These are phyloP conservation scores for Brachymystax lenok DNA, from an alignment of 2,797 vertebrate species.

Conservation along the genomic window DNA sequence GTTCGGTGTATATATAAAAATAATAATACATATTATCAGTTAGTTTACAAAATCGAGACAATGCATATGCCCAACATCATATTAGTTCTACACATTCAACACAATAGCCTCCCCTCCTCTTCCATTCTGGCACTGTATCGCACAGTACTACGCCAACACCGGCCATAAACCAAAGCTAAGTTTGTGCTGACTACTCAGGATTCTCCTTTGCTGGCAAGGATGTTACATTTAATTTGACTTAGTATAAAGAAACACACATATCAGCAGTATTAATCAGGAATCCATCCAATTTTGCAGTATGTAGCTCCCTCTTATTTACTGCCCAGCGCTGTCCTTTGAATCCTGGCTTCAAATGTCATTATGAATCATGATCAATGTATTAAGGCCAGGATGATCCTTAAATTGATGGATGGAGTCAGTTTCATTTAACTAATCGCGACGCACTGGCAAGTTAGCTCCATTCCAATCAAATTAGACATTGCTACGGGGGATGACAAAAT, in stretches of 20 bases:
- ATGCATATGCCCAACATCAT: neutral
- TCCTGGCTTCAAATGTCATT: neutral
- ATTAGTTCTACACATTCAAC: no score
- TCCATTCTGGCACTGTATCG: neutral
- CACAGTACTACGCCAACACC: no score
- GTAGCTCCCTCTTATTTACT: neutral
- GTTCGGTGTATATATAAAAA: no score
- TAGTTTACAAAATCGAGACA: no score
- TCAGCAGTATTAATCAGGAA: conserved; percentile 19
- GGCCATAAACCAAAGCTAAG: neutral
- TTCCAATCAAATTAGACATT: conserved; percentile 26
- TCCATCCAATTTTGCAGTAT: conserved; percentile 23
- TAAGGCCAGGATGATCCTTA: conserved; percentile 11
- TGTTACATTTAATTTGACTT: conserved; percentile 24
- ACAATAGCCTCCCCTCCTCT: no score
- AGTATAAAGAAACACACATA: conserved; percentile 4
- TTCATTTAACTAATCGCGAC: neutral
- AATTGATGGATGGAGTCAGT: conserved; percentile 15
- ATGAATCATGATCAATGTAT: neutral
- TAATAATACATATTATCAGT: no score
- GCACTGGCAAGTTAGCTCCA: conserved; percentile 1
- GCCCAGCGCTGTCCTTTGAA: neutral
- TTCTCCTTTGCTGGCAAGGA: conserved; percentile 6
- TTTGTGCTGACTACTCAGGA: conserved; percentile 26
- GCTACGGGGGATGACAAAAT: conserved; percentile 2